A percentile compares a stretch with the other conserved stretches of the same genome.
Evolutionary conservation across 1,140 invertebrate species (phyloP).

Genomic region (Drosophila tani): DNA sequence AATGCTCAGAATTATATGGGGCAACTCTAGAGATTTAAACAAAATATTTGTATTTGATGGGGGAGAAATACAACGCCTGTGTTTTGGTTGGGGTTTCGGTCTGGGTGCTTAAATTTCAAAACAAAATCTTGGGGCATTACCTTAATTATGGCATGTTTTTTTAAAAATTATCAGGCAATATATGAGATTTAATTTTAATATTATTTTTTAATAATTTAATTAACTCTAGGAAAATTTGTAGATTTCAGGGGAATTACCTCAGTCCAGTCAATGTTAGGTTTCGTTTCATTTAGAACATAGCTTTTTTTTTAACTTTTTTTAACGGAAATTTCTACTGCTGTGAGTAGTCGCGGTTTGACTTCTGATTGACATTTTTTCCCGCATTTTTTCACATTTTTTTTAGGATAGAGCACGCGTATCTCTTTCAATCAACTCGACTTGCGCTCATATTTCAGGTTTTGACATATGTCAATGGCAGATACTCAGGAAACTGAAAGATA

Average conservation of each 20-base stretch:
- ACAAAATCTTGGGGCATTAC: background rate
- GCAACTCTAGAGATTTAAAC: conserved; percentile 4
- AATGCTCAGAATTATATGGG: conserved; percentile 3
- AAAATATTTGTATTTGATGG: background rate
- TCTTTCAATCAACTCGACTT: conserved; percentile 39
- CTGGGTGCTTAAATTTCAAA: background rate
- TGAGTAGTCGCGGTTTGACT: conserved; percentile 72
- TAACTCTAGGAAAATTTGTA: no score
- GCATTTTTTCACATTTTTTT: conserved; percentile 32
- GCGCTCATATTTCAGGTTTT: conserved; percentile 68
- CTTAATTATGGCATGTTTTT: no score
- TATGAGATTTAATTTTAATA: no score
- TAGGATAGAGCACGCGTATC: conserved; percentile 31
- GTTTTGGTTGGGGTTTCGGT: background rate
- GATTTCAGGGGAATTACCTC: background rate
- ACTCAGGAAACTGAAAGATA: conserved; percentile 51
- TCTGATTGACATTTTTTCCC: conserved; percentile 75
- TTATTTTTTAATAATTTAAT: no score
- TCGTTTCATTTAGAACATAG: conserved; percentile 29
- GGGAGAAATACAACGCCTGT: background rate
- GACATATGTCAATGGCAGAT: conserved; percentile 66
- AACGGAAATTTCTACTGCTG: conserved; percentile 72
- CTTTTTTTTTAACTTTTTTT: conserved; percentile 33
- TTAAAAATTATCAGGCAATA: no score
- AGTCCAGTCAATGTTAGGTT: background rate